phyloP scores from a whole-genome alignment of 2,797 vertebrate genomes.

The Phrynocephalus forsythii region DNA sequence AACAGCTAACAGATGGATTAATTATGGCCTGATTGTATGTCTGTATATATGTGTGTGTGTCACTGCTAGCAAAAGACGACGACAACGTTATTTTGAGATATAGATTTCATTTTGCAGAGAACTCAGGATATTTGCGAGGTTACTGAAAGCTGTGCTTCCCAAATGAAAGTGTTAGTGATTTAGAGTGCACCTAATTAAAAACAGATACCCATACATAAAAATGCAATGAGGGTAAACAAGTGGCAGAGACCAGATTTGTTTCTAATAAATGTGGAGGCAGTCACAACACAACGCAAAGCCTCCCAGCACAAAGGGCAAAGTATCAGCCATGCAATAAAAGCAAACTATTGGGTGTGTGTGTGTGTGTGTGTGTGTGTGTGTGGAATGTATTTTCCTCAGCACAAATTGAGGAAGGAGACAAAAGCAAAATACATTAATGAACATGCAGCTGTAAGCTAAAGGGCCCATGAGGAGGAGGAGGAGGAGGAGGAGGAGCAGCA shows the following conservation, averaged over 20 bases:
- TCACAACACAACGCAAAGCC: constrained; percentile 43
- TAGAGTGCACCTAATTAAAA: constrained; percentile 54
- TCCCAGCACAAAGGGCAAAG: constrained; percentile 41
- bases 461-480: not conserved
- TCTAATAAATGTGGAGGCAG: constrained; percentile 40
- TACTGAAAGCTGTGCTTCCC: constrained; percentile 59
- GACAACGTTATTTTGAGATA: constrained; percentile 47
- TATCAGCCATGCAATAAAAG: constrained; percentile 38
- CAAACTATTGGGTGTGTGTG: constrained; percentile 16
- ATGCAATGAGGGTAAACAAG: constrained; percentile 39
- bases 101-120: constrained; percentile 46
- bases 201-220: constrained; percentile 47
- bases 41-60: constrained; percentile 11
- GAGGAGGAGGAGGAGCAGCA: not conserved
- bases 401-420: constrained; percentile 46
- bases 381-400: constrained; percentile 40
- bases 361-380: too few relatives aligned
- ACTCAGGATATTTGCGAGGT: not conserved
- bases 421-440: constrained; percentile 55
- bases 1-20: constrained; percentile 47
- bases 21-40: constrained; percentile 42
- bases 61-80: constrained; percentile 35
- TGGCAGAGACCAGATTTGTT: constrained; percentile 50
- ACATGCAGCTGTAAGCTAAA: constrained; percentile 41
- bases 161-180: constrained; percentile 47